phyloP scores from a whole-genome alignment of 2,888 invertebrate genomes.

The Ophion ventricosus region DNA sequence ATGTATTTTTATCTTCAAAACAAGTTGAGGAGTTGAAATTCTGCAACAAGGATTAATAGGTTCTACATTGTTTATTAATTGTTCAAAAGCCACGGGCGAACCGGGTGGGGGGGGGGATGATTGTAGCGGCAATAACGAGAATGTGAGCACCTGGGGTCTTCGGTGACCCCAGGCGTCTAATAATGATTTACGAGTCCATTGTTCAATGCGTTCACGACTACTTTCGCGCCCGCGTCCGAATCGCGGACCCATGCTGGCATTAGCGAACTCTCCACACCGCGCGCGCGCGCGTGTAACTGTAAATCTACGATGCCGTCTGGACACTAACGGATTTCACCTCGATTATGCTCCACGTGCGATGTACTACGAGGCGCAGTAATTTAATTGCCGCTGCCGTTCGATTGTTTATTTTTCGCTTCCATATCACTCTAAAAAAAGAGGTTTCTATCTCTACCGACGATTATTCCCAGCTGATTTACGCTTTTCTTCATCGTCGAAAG shows the following conservation, averaged over 20 bases:
- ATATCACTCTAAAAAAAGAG: neutral
- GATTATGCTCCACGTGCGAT: slow-evolving; percentile 10
- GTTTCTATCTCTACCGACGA: neutral
- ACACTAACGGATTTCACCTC: slow-evolving; percentile 48
- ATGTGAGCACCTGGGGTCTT: neutral
- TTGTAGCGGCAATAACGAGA: too few relatives aligned
- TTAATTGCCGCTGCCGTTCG: neutral
- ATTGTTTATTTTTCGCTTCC: neutral
- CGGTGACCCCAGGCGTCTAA: neutral
- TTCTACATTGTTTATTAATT: too few relatives aligned
- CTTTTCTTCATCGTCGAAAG: neutral
- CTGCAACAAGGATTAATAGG: too few relatives aligned
- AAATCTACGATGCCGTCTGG: slow-evolving; percentile 35
- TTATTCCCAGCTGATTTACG: too few relatives aligned
- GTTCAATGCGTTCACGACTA: too few relatives aligned
- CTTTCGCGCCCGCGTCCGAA: neutral
- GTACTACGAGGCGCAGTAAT: neutral
- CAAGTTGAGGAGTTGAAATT: too few relatives aligned
- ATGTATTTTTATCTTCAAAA: neutral
- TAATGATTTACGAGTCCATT: too few relatives aligned
- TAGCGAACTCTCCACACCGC: slow-evolving; percentile 19
- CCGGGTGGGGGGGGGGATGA: too few relatives aligned
- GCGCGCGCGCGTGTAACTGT: slow-evolving; percentile 36
- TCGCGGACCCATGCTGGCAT: slow-evolving; percentile 2
- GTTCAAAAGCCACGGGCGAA: too few relatives aligned